Percentiles rank a stretch among this genome's conserved stretches.
Conservation (phyloP, 2,113 vertebrate species). For the Pseudorhombus dupliciocellatus region DNA sequence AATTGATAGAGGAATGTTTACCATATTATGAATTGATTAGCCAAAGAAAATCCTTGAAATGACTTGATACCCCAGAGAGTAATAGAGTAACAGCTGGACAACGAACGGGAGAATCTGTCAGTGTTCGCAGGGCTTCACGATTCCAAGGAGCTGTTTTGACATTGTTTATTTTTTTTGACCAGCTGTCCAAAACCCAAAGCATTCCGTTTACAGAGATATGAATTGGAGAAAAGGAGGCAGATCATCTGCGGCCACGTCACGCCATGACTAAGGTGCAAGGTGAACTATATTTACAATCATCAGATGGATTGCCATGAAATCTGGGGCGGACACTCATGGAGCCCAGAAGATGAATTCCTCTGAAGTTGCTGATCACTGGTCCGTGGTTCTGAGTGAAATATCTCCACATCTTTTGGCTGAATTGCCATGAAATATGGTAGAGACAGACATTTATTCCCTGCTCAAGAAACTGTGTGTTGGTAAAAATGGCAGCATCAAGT, state of each 20-base stretch:
- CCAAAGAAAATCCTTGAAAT: not conserved
- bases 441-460: not conserved
- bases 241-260: not conserved
- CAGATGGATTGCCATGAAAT: not conserved
- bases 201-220: not conserved
- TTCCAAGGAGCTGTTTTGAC: slow-evolving; percentile 16
- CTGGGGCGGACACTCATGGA: not conserved
- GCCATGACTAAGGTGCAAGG: not conserved
- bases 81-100: slow-evolving; percentile 19
- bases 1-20: not conserved
- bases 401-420: not conserved
- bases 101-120: slow-evolving; percentile 3
- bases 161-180: slow-evolving; percentile 8
- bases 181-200: not conserved
- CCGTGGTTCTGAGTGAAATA: not conserved
- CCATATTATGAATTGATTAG: not conserved
- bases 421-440: not conserved
- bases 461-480: not conserved
- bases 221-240: not conserved
- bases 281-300: not conserved
- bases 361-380: not conserved
- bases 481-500: not conserved
- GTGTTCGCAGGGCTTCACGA: slow-evolving; percentile 20
- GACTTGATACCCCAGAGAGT: not conserved
- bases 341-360: not conserved